Conservation (phyloP, 2,888 invertebrate genomes). For the Bimastos eiseni region DNA sequence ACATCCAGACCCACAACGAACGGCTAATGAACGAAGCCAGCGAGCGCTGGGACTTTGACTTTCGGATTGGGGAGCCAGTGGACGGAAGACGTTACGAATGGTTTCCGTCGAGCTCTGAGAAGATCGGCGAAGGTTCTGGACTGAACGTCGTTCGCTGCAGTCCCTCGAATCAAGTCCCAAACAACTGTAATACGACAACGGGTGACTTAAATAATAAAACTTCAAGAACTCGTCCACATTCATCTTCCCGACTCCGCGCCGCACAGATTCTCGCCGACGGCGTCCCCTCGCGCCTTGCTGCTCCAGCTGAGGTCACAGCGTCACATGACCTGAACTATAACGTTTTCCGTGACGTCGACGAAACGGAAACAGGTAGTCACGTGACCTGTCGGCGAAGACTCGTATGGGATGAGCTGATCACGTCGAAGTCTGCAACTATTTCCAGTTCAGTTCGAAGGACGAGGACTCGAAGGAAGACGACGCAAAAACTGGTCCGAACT, state of each 20-base stretch:
- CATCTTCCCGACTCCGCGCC: not conserved
- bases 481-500: not conserved
- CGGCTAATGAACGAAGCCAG: not conserved
- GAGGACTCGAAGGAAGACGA: not conserved
- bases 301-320: not conserved
- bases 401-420: too few species aligned
- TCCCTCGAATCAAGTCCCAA: not conserved
- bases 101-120: not conserved
- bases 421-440: not conserved
- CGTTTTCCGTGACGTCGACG: too few species aligned
- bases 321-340: not conserved
- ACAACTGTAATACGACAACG: not conserved
- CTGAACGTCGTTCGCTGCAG: not conserved
- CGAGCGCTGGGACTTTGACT: constrained; percentile 25
- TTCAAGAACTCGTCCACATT: not conserved
- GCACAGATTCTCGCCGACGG: not conserved
- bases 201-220: not conserved
- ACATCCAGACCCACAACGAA: not conserved
- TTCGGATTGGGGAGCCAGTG: constrained; percentile 8
- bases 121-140: not conserved
- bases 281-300: not conserved
- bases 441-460: not conserved
- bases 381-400: not conserved
- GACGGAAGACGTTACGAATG: constrained; percentile 8
- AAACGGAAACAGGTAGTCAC: too few species aligned